Evolutionary conservation across 2,797 vertebrate genomes (phyloP).

Genomic region (Chiloscyllium punctatum): DNA sequence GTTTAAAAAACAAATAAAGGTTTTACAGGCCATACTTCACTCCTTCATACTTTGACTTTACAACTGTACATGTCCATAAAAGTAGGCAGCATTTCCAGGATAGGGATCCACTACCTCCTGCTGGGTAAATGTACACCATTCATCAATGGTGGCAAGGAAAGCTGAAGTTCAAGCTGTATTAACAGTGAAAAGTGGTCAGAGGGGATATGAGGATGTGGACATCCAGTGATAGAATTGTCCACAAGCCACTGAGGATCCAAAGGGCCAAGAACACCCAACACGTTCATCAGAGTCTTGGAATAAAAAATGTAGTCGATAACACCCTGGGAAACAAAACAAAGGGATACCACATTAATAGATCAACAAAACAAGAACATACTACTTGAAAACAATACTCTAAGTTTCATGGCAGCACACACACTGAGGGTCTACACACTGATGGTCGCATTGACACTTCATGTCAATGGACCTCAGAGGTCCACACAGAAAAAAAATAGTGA

Average conservation of each 20-base stretch:
- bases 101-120: constrained; percentile 83
- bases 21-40: constrained; percentile 78
- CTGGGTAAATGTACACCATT: constrained; percentile 86
- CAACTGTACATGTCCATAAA: constrained; percentile 72
- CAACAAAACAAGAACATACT: background rate
- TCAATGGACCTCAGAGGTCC: too few relatives aligned
- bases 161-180: constrained; percentile 92
- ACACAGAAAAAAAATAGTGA: too few relatives aligned
- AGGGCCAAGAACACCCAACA: constrained; percentile 86
- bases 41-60: constrained; percentile 71
- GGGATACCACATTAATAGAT: background rate
- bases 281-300: constrained; percentile 93
- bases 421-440: too few relatives aligned
- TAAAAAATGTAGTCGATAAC: constrained; percentile 99
- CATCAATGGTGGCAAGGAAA: constrained; percentile 67
- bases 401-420: too few relatives aligned
- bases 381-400: background rate
- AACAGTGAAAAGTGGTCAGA: constrained; percentile 99
- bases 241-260: constrained; percentile 92
- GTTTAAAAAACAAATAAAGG: constrained; percentile 57
- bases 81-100: constrained; percentile 49
- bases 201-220: constrained; percentile 96
- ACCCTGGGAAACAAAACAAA: constrained; percentile 63
- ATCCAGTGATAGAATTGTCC: constrained; percentile 95
- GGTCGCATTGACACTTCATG: too few relatives aligned